phyloP scores from a whole-genome alignment of 2,888 invertebrate species.

The Tipula helvola region DNA sequence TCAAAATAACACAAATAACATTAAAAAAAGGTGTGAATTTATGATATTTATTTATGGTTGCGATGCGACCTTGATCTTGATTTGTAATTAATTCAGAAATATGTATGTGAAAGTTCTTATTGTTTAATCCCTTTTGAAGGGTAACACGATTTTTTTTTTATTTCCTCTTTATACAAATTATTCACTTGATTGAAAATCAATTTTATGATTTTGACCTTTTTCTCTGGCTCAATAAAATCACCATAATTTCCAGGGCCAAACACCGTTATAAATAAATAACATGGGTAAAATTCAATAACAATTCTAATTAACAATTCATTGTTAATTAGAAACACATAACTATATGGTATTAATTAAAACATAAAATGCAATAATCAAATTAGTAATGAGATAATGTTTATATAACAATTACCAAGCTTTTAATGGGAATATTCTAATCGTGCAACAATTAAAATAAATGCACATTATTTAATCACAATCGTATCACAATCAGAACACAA shows the following conservation, averaged over 20 bases:
- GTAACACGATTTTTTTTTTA: background rate
- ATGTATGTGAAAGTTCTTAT: background rate
- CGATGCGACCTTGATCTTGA: background rate
- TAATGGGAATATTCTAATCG: no score
- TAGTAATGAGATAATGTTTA: no score
- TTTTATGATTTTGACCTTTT: background rate
- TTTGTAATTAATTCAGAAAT: background rate
- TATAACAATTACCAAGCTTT: no score
- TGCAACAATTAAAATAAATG: no score
- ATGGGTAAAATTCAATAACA: background rate
- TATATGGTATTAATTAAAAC: no score
- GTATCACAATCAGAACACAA: no score
- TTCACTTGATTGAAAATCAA: background rate
- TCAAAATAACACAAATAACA: no score
- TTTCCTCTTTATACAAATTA: background rate
- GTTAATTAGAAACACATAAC: no score
- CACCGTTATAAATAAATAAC: background rate
- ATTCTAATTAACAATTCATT: background rate
- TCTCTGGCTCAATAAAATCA: background rate
- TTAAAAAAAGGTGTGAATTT: background rate
- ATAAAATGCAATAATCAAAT: no score
- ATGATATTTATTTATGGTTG: background rate
- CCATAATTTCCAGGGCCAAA: background rate
- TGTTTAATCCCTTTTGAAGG: background rate
- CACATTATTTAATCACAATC: no score